Base-by-base conservation (phyloP, 2,113 vertebrate species). In the Azemiops feae region DNA sequence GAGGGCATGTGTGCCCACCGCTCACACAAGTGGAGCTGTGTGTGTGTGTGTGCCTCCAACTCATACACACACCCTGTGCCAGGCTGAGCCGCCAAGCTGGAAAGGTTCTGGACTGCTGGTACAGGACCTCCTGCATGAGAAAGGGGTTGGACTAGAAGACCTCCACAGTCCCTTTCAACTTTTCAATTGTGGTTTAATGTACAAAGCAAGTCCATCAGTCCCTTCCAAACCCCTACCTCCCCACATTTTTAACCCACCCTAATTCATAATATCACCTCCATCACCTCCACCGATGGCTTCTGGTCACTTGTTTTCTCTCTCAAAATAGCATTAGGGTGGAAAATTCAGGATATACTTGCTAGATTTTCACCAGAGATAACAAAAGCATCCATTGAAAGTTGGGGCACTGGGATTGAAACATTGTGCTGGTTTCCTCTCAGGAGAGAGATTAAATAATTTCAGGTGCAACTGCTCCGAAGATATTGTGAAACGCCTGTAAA, bases 401-500 rank as follows among this genome's bases (percentile, higher is more conserved):
- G 91, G 96, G 95, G 95, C 96, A 96, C 96, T 96, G 97, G 95
- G 93, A 94, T 96, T 94, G 92, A 97, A 81, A 97, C 96, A 97
- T 96, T 97, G 95, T 97, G 97, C 96, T 96, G 92, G 95, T 97
- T 98, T 98, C 98, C 97, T 98, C 97, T 98, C 98, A 92, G 95
- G 97, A 98, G 97, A 93, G 94, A 97, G 94, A 97, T 98, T 97
- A 97, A 98, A 97, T 97, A 96, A 97, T 98, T 98, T 97, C 97
- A 97, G 97, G 96, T 94, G 95, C 96, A 98, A 97, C 96, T 97
- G 96, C 97, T 97, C 96, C 95, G 97, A 97, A 97, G 97, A 97
- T 97, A 97, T 97, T 43, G 39, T 96, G 95, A 97, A 97, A 97
- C 94, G 97, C 97, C 96, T 96, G 97, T 96, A 98, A 97, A 98